Evolutionary conservation across 2,888 invertebrate genomes (phyloP), one percentile per base, ranked within the genome.

Genomic region (Euclidia mi): DNA sequence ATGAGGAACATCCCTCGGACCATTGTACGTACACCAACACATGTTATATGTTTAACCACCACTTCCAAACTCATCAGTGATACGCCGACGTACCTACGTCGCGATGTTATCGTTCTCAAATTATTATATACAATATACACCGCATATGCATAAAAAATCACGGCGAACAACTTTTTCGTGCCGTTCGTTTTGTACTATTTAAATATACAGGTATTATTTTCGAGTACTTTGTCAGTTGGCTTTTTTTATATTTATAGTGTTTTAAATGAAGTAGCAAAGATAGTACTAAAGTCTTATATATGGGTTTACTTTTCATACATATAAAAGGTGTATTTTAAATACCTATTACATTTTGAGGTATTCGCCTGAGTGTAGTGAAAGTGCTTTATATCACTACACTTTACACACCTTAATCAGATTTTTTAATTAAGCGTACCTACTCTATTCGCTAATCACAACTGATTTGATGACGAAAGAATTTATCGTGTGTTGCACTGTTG

Each of bases 41-140:
- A 0, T 15, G 2, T 43, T 47, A 37, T 28, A 41, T 12, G 45
- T 37, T 50, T 63, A 57, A 58, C 53, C 44, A 2, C 49, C 46
- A 68, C 67, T 75, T 69, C 65, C 62, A 51, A 71, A 59, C 65
- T 48, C 60, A 65, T 31, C 34, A 40, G 49, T 25, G n/a, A 17
- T 43, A 51, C 35, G 42, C 37, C 35, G 51, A 62, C 49, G 52
- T 70, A 15, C 25, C 59, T 61, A 58, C 60, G 58, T 25, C 47
- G 49, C 50, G 82, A 85, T 85, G 63, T 56, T 84, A 85, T 85
- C 84, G 73, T 44, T 43, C 53, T 76, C 71, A 69, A 85, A 74
- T 80, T 82, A 85, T 85, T 78, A 79, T 72, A 58, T 62, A 67
- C 71, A 69, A 65, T 69, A 68, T 71, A 56, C 46, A 62, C 50